phyloP scores from a whole-genome alignment of 2,113 vertebrate species.

The Nymphicus hollandicus region DNA sequence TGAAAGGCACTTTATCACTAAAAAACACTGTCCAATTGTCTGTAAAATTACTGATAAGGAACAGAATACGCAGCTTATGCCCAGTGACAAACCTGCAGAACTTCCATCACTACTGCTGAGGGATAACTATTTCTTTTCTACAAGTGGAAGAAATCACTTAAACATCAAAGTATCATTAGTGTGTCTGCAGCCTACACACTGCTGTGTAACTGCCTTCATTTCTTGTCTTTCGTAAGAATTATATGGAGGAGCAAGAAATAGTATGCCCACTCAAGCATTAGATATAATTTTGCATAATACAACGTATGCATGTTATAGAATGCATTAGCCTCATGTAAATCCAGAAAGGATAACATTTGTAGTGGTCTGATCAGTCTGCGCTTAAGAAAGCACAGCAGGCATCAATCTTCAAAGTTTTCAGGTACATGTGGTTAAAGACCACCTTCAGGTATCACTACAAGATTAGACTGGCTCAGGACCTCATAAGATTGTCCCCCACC shows the following conservation, averaged over 20 bases:
- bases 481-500: neutral
- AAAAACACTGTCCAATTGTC: neutral
- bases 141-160: neutral
- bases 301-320: neutral
- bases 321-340: neutral
- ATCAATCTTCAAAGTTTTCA: neutral
- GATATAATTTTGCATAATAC: neutral
- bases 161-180: neutral
- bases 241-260: neutral
- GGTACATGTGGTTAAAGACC: neutral
- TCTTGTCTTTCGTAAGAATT: neutral
- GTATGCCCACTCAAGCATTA: neutral
- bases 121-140: neutral
- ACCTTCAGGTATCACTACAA: neutral
- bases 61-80: neutral
- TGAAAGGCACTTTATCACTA: neutral
- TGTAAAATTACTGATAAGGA: neutral
- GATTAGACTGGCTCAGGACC: neutral
- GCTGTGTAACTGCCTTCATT: neutral
- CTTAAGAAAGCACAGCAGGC: neutral
- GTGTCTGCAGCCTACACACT: neutral
- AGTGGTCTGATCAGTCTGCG: neutral
- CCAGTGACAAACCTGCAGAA: neutral
- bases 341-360: neutral
- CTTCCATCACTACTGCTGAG: neutral